Evolutionary conservation across 2,888 invertebrate genomes (phyloP).

Genomic region (Spisula solida): DNA sequence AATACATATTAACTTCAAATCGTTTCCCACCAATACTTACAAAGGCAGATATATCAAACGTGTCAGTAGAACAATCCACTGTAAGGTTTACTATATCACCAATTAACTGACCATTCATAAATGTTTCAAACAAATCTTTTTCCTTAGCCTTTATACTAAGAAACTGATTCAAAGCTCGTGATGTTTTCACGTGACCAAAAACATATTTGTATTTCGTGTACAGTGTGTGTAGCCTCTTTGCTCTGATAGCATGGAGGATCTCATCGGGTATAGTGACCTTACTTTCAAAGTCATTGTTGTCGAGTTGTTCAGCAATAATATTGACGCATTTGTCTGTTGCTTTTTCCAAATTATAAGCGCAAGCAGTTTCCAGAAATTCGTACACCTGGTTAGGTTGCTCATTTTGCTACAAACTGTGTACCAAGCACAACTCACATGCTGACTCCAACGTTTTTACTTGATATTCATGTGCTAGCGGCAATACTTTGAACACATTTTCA

Average conservation of each 20-base stretch:
- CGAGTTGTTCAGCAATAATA: background rate
- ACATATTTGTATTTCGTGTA: slow-evolving; percentile 5
- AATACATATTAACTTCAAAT: background rate
- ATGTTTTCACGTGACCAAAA: background rate
- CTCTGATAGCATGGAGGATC: background rate
- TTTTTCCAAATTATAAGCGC: background rate
- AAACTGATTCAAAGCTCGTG: background rate
- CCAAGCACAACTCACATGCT: background rate
- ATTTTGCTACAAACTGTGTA: background rate
- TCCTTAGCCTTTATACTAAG: background rate
- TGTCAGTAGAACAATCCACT: background rate
- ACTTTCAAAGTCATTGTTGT: background rate
- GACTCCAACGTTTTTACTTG: background rate
- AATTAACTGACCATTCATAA: background rate
- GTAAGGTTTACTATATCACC: background rate
- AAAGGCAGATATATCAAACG: background rate
- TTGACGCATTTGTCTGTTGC: background rate
- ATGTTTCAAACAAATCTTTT: background rate
- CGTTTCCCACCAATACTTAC: background rate
- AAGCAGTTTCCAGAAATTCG: background rate
- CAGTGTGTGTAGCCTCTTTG: background rate
- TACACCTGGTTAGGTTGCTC: background rate
- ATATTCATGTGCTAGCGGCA: slow-evolving; percentile 24
- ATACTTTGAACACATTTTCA: background rate
- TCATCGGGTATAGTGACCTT: background rate